A percentile compares a stretch with the other conserved stretches of the same genome.
Conservation (phyloP, 2,797 vertebrate species). For the Mormyrus proboscirostris region DNA sequence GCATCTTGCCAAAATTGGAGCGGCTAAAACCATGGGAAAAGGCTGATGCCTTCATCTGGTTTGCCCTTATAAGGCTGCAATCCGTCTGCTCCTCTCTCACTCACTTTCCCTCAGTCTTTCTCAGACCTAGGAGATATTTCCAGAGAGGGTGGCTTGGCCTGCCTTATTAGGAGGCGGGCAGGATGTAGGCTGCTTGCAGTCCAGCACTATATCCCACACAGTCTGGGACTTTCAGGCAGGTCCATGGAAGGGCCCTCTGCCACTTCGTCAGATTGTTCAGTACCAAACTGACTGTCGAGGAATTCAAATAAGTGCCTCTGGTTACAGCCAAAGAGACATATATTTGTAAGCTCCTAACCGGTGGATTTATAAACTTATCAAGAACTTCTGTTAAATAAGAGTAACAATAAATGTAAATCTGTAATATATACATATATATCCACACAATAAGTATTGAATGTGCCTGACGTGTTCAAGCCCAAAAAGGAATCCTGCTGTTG, state of each 20-base stretch:
- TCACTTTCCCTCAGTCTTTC: conserved; percentile 59
- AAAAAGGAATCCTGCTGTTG: conserved; percentile 23
- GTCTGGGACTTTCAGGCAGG: neutral
- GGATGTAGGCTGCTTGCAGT: conserved; percentile 59
- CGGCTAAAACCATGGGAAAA: conserved; percentile 70
- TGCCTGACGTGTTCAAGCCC: neutral
- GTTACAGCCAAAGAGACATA: conserved; percentile 18
- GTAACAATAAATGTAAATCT: neutral
- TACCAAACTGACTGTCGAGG: neutral
- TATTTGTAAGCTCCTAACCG: neutral
- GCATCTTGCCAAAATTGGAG: conserved; percentile 56
- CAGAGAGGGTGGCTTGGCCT: conserved; percentile 57
- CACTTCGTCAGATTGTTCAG: neutral
- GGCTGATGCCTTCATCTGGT: conserved; percentile 50
- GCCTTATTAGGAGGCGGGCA: conserved; percentile 73
- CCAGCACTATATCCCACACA: conserved; percentile 41
- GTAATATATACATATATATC: neutral
- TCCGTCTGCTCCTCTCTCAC: conserved; percentile 70
- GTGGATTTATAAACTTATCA: neutral
- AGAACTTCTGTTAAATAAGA: neutral
- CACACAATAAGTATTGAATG: neutral
- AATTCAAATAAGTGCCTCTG: neutral
- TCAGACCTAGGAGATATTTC: conserved; percentile 73
- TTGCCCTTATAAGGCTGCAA: conserved; percentile 73
- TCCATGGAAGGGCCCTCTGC: neutral